Evolutionary conservation across 2,888 invertebrate genomes (phyloP).

Genomic region (Calameuta idolon): DNA sequence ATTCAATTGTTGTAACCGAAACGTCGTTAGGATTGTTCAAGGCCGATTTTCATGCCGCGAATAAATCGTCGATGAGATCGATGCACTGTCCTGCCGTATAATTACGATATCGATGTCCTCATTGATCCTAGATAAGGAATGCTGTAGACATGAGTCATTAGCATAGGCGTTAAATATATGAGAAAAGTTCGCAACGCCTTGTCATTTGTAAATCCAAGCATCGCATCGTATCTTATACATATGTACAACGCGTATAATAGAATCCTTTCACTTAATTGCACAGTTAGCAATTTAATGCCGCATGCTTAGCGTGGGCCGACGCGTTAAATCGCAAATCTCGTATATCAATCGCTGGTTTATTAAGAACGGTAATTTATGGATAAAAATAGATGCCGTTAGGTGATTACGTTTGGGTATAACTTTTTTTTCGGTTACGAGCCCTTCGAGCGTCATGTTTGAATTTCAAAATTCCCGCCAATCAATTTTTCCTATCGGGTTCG

Average conservation of each 20-base stretch:
- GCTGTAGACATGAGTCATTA: background rate
- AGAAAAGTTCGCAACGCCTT: background rate
- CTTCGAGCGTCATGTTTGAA: background rate
- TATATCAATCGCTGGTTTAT: background rate
- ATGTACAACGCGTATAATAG: background rate
- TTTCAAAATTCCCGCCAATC: background rate
- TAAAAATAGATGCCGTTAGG: background rate
- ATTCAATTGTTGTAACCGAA: background rate
- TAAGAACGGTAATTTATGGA: background rate
- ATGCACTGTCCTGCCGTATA: background rate
- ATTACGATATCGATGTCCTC: background rate
- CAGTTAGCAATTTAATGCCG: background rate
- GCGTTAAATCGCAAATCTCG: background rate
- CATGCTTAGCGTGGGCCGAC: background rate
- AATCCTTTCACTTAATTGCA: background rate
- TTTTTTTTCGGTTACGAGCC: background rate
- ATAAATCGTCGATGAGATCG: background rate
- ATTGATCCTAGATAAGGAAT: background rate
- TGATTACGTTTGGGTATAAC: background rate
- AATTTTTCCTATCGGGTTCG: background rate
- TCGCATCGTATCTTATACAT: background rate
- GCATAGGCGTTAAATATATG: background rate
- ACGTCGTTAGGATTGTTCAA: background rate
- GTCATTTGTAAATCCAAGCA: background rate
- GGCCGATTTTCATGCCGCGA: background rate